phyloP scores from a whole-genome alignment of 2,797 vertebrate genomes.

The Halcyon leucocephala region DNA sequence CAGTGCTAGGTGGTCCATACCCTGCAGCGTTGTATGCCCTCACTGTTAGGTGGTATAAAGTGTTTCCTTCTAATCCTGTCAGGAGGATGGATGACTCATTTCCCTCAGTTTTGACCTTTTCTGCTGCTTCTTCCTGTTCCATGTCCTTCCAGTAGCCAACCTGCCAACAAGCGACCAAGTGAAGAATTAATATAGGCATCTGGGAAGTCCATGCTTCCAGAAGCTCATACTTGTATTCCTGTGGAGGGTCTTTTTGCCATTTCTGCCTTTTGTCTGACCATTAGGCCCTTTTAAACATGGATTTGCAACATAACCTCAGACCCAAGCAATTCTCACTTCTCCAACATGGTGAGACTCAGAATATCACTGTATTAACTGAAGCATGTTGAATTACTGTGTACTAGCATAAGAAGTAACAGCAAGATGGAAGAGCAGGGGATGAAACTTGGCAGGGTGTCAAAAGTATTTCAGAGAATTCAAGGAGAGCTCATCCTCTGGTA shows the following conservation, averaged over 20 bases:
- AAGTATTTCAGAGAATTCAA: conserved; percentile 13
- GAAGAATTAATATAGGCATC: conserved; percentile 39
- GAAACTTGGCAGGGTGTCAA: neutral
- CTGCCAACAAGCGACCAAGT: conserved; percentile 76
- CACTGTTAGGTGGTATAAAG: conserved; percentile 88
- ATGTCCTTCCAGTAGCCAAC: conserved; percentile 92
- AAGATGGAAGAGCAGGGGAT: neutral
- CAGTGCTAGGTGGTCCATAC: conserved; percentile 88
- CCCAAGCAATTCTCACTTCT: neutral
- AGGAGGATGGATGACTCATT: conserved; percentile 90
- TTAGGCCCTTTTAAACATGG: neutral
- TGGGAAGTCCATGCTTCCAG: neutral
- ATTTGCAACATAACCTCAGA: neutral
- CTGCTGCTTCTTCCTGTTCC: conserved; percentile 89
- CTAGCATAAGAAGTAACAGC: neutral
- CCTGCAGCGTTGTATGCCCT: conserved; percentile 95
- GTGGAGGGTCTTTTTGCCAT: neutral
- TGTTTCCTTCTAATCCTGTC: conserved; percentile 91
- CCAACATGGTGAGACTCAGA: neutral
- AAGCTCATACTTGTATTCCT: neutral
- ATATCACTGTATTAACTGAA: neutral
- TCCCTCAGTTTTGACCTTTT: conserved; percentile 87
- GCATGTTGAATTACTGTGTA: neutral
- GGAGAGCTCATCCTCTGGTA: neutral
- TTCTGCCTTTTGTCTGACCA: neutral